These are phyloP conservation scores for Polietes domitor DNA, from an alignment of 2,888 invertebrate genomes.

Conservation along the genomic window DNA sequence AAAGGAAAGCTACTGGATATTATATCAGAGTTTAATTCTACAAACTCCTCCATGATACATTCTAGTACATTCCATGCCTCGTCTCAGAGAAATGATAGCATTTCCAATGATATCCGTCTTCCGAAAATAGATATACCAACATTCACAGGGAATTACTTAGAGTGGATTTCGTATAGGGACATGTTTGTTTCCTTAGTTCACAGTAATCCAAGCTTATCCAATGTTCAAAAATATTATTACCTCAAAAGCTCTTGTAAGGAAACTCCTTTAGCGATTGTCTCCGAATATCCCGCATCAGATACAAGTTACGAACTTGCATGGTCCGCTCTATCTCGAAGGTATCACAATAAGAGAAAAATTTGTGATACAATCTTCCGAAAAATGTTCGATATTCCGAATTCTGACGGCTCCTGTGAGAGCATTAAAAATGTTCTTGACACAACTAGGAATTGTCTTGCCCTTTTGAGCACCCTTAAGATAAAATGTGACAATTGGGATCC, in stretches of 20 bases:
- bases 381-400: conserved; percentile 16
- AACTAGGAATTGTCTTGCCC: conserved; percentile 24
- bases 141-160: conserved; percentile 30
- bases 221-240: conserved; percentile 43
- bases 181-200: conserved; percentile 39
- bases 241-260: conserved; percentile 36
- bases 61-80: no score
- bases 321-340: conserved; percentile 4
- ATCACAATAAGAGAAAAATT: conserved; percentile 44
- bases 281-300: conserved; percentile 46
- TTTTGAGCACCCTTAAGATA: background rate
- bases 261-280: no score
- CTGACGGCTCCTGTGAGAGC: conserved; percentile 30
- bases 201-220: conserved; percentile 30
- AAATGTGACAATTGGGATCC: background rate
- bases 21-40: background rate
- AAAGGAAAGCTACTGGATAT: background rate
- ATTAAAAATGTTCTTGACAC: conserved; percentile 41
- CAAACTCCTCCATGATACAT: background rate
- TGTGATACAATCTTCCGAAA: conserved; percentile 11
- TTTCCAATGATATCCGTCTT: conserved; percentile 2
- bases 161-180: conserved; percentile 36
- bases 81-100: conserved; percentile 5
- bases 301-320: conserved; percentile 31
- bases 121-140: conserved; percentile 37